These are phyloP conservation scores for Tylochromis polylepis DNA, from an alignment of 2,113 vertebrate genomes.

Conservation along the genomic window DNA sequence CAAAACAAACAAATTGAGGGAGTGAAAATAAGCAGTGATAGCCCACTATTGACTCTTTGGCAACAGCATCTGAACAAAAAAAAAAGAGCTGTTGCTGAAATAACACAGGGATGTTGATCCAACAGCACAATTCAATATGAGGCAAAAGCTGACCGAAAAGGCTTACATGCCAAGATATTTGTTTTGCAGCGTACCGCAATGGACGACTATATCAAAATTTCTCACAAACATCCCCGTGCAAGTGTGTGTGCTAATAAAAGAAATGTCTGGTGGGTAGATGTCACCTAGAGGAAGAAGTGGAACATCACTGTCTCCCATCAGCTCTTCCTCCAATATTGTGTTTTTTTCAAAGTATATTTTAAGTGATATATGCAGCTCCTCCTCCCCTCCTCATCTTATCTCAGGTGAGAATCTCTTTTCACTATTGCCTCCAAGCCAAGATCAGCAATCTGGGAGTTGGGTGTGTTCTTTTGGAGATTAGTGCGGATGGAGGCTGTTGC, in stretches of 20 bases:
- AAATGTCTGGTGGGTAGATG: neutral
- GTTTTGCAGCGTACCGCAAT: neutral
- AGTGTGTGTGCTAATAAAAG: neutral
- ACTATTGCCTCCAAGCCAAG: slow-evolving; percentile 56
- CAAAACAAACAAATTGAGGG: slow-evolving; percentile 71
- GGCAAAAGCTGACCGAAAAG: neutral
- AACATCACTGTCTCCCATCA: neutral
- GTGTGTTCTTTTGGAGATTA: slow-evolving; percentile 73
- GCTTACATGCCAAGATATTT: neutral
- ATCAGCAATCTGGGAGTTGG: slow-evolving; percentile 70
- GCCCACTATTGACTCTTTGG: slow-evolving; percentile 42
- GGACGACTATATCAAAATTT: neutral
- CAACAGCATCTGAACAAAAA: slow-evolving; percentile 20
- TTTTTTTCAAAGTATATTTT: slow-evolving; percentile 31
- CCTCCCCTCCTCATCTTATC: slow-evolving; percentile 56
- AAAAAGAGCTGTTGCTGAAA: slow-evolving; percentile 18
- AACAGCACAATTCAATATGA: neutral
- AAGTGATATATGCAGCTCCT: slow-evolving; percentile 36
- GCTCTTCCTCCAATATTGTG: slow-evolving; percentile 1
- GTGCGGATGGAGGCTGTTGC: slow-evolving; percentile 66
- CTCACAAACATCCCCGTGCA: neutral
- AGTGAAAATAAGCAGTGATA: slow-evolving; percentile 62
- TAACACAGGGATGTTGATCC: slow-evolving; percentile 6
- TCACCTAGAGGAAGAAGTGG: neutral
- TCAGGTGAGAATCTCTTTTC: slow-evolving; percentile 73